Conservation (phyloP, 92 coral and sea anemone species). For the Pocillopora grandis region DNA sequence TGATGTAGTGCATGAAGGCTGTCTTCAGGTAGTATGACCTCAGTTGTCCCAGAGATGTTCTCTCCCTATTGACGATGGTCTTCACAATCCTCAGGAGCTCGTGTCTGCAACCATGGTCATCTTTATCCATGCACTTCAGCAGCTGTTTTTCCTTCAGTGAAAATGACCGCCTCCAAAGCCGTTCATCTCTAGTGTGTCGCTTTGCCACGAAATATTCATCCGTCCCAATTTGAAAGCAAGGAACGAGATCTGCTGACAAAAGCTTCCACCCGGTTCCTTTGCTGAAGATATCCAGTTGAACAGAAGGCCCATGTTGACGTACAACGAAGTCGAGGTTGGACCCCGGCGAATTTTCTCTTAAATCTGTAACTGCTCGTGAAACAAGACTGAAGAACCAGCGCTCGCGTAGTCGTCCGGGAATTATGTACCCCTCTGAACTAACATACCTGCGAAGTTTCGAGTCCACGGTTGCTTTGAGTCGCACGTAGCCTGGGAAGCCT, state of each 20-base stretch:
- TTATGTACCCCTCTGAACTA: constrained; percentile 35
- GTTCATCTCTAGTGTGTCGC: constrained; percentile 17
- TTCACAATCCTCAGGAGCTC: constrained; percentile 75
- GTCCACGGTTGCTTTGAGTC: constrained; percentile 47
- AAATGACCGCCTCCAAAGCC: constrained; percentile 74
- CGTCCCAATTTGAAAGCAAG: constrained; percentile 49
- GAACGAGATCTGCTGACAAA: constrained; percentile 74
- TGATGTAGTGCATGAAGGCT: constrained; percentile 60
- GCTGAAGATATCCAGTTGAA: constrained; percentile 65
- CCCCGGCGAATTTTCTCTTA: background rate
- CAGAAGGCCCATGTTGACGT: constrained; percentile 77
- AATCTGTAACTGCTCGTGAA: constrained; percentile 36
- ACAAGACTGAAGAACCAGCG: constrained; percentile 71
- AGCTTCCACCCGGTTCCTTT: constrained; percentile 18
- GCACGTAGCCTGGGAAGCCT: constrained; percentile 57
- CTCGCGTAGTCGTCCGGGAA: constrained; percentile 47
- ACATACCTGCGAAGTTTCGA: constrained; percentile 44
- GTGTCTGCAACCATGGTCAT: constrained; percentile 68
- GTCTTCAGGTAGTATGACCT: constrained; percentile 77
- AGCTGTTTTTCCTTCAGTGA: constrained; percentile 59
- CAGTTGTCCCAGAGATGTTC: constrained; percentile 56
- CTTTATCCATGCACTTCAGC: constrained; percentile 64
- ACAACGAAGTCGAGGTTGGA: constrained; percentile 32
- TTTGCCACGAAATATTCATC: constrained; percentile 68
- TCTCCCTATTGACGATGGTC: constrained; percentile 57